Conservation (phyloP, 2,888 invertebrate genomes). For the Sarcophaga subvicina region DNA sequence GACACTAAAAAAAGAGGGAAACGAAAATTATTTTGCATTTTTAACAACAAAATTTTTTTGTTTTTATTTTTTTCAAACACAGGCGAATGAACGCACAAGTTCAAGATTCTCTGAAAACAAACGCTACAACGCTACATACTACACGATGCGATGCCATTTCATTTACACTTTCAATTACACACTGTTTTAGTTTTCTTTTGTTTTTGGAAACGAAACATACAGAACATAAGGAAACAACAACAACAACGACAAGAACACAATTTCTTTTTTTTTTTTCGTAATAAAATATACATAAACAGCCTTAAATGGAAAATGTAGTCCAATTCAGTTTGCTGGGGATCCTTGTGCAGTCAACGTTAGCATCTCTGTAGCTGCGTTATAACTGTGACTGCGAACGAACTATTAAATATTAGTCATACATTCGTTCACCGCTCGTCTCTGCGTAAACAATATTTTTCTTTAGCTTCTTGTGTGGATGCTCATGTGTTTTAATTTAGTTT, state of each 20-base stretch:
- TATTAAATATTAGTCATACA: no score
- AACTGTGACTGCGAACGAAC: no score
- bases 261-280: background rate
- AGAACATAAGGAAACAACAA: constrained; percentile 28
- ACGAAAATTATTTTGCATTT: constrained; percentile 53
- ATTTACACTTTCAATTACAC: constrained; percentile 22
- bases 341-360: constrained; percentile 55
- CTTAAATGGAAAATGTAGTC: constrained; percentile 74
- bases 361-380: constrained; percentile 12
- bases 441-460: no score
- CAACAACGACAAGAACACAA: background rate
- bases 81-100: constrained; percentile 74
- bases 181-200: constrained; percentile 5
- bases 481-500: background rate
- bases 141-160: background rate
- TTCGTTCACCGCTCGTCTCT: no score
- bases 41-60: constrained; percentile 19
- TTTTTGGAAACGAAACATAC: no score
- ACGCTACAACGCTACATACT: background rate
- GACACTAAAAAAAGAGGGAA: constrained; percentile 21
- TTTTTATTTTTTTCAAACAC: constrained; percentile 67
- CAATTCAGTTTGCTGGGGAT: constrained; percentile 80
- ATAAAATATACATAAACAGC: constrained; percentile 38
- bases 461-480: no score
- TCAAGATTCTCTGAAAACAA: constrained; percentile 75